phyloP scores from a whole-genome alignment of 2,113 vertebrate species.

The Chelonoidis abingdonii region DNA sequence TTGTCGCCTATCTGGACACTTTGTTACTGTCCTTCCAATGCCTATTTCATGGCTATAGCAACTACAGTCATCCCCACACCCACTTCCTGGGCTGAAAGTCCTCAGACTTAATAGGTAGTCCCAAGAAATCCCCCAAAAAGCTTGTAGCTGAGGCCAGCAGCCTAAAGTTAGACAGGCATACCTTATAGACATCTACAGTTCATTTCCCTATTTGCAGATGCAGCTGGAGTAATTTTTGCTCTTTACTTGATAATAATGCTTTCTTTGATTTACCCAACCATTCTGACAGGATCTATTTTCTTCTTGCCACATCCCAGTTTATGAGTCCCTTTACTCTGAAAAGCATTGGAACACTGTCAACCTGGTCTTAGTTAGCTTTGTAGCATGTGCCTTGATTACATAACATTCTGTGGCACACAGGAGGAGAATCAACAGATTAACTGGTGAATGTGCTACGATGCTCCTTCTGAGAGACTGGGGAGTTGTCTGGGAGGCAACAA shows the following conservation, averaged over 20 bases:
- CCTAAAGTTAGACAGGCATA: background rate
- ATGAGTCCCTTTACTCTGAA: background rate
- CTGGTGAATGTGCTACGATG: background rate
- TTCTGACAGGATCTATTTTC: background rate
- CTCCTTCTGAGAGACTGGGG: background rate
- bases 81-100: background rate
- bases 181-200: accelerated
- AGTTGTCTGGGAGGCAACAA: background rate
- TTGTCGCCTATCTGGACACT: background rate
- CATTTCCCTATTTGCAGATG: background rate
- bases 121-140: background rate
- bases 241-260: background rate
- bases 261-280: background rate
- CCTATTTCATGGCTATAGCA: background rate
- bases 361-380: background rate
- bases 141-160: background rate
- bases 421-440: background rate
- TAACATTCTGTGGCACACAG: accelerated
- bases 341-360: background rate
- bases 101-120: background rate
- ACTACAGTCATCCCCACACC: background rate
- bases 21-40: background rate
- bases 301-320: accelerated
- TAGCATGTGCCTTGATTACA: background rate
- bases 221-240: background rate